phyloP scores from a whole-genome alignment of 1,140 invertebrate genomes.

The Atta cephalotes region DNA sequence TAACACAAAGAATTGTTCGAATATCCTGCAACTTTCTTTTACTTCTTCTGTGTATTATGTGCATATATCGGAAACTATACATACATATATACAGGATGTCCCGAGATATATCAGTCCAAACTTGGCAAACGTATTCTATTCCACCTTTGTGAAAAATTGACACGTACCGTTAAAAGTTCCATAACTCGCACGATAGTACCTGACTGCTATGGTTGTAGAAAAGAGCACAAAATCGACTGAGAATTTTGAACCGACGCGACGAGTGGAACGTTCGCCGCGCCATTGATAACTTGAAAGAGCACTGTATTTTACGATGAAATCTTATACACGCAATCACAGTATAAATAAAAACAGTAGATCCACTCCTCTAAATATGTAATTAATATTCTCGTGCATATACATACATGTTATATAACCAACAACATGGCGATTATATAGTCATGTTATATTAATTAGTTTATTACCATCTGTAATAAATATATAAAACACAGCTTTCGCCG shows the following conservation, averaged over 20 bases:
- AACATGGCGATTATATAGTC: too few relatives aligned
- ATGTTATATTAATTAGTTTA: too few relatives aligned
- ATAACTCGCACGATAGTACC: not conserved
- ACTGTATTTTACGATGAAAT: constrained; percentile 20
- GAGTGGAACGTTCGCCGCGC: not conserved
- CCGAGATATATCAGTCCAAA: constrained; percentile 6
- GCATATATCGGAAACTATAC: not conserved
- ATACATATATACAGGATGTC: not conserved
- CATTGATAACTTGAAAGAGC: not conserved
- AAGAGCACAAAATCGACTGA: not conserved
- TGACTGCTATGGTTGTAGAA: not conserved
- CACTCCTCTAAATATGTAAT: too few relatives aligned
- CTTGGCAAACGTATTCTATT: constrained; percentile 12
- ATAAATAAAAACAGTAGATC: too few relatives aligned
- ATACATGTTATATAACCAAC: too few relatives aligned
- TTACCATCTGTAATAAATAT: too few relatives aligned
- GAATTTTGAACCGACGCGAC: not conserved
- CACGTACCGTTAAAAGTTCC: constrained; percentile 13
- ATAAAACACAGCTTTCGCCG: too few relatives aligned
- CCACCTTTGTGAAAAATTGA: constrained; percentile 39
- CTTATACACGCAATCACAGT: not conserved
- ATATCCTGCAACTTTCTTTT: constrained; percentile 23
- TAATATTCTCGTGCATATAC: too few relatives aligned
- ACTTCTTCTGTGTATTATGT: not conserved
- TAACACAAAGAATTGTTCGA: not conserved